Conservation (phyloP, 2,797 vertebrate genomes). For the Megalops cyprinoides region DNA sequence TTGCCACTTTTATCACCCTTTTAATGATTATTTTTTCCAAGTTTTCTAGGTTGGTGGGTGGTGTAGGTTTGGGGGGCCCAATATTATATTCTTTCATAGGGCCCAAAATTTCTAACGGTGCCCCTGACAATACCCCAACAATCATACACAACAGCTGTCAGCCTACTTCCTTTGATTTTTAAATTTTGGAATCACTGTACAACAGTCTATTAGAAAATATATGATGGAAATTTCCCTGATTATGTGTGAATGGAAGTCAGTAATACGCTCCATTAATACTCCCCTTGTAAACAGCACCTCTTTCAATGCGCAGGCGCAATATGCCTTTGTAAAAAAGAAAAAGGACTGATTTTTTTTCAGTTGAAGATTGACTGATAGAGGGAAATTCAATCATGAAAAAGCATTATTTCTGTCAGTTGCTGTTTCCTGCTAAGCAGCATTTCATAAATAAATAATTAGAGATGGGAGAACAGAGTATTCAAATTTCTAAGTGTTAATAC, state of each 20-base stretch:
- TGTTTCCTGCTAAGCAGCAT: background rate
- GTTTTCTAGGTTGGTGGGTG: too few relatives aligned
- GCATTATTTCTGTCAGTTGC: background rate
- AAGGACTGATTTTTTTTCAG: background rate
- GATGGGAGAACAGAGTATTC: background rate
- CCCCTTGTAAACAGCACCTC: background rate
- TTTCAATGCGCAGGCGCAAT: background rate
- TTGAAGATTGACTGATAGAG: background rate
- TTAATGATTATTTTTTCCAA: too few relatives aligned
- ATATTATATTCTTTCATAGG: too few relatives aligned
- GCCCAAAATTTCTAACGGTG: too few relatives aligned
- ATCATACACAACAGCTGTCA: too few relatives aligned
- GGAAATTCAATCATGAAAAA: background rate
- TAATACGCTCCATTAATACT: background rate
- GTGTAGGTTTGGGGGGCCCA: too few relatives aligned
- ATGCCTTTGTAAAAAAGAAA: too few relatives aligned
- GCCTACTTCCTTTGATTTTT: background rate
- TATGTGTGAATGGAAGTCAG: background rate
- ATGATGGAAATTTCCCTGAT: too few relatives aligned
- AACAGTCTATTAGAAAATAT: too few relatives aligned
- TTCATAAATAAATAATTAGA: slow-evolving; percentile 27
- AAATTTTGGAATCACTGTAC: background rate
- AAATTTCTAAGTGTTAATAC: background rate
- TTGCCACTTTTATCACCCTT: too few relatives aligned
- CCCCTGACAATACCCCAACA: too few relatives aligned